phyloP scores from a whole-genome alignment of 2,888 invertebrate genomes.

The Rosalia funebris region DNA sequence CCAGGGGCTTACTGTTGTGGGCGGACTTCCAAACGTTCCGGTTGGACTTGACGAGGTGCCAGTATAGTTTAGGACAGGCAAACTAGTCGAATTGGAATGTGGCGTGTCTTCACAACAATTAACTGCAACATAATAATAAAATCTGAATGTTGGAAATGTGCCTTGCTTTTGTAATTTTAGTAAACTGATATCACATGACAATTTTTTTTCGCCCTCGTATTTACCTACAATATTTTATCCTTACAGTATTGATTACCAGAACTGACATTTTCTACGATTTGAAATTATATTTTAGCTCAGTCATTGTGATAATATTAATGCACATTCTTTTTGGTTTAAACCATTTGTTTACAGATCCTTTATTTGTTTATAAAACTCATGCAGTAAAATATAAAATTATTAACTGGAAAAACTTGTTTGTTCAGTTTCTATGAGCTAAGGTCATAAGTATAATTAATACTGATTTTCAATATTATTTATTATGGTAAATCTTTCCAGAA shows the following conservation, averaged over 20 bases:
- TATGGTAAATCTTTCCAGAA: no score
- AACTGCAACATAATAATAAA: constrained; percentile 48
- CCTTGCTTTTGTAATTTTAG: no score
- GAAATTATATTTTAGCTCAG: no score
- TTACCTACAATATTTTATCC: no score
- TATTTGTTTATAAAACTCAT: constrained; percentile 6
- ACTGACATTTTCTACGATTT: no score
- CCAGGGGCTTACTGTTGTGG: constrained; percentile 43
- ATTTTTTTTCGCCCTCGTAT: no score
- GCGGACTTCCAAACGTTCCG: constrained; percentile 49
- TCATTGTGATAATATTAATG: no score
- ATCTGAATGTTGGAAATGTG: no score
- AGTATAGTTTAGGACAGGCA: constrained; percentile 33
- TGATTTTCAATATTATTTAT: constrained; percentile 22
- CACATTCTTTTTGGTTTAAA: no score
- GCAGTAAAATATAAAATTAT: constrained; percentile 10
- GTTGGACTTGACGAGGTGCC: constrained; percentile 37
- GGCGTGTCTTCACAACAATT: constrained; percentile 40
- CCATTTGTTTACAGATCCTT: no score
- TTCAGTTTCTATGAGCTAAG: constrained; percentile 26
- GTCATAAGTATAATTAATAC: constrained; percentile 24
- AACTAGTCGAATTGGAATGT: constrained; percentile 48
- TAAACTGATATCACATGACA: no score
- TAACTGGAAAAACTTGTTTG: constrained; percentile 19
- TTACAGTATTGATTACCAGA: no score